Conservation (phyloP, 1,140 invertebrate genomes). For the Drosophila ficusphila region DNA sequence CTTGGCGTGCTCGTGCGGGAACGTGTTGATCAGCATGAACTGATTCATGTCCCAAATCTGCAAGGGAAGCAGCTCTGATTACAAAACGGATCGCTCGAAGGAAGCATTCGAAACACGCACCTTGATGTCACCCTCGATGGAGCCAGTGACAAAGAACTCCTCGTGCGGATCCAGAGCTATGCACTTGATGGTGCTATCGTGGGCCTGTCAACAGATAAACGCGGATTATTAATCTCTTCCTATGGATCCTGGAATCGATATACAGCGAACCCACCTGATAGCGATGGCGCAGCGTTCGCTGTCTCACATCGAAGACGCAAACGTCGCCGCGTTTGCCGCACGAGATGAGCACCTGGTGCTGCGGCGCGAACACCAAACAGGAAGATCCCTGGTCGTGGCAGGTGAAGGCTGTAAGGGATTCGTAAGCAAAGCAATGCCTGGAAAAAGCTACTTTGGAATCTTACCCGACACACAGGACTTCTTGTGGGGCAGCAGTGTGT, state of each 20-base stretch:
- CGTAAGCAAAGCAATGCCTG: no score
- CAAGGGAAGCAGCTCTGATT: slow-evolving; percentile 10
- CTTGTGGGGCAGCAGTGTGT: slow-evolving; percentile 97
- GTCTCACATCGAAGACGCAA: slow-evolving; percentile 96
- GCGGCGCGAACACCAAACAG: slow-evolving; percentile 95
- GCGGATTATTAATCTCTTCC: not conserved
- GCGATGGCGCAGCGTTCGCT: slow-evolving; percentile 93
- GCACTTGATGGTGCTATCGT: slow-evolving; percentile 97
- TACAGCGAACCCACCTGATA: slow-evolving; percentile 86
- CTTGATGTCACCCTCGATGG: slow-evolving; percentile 99
- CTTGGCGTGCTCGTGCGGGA: slow-evolving; percentile 96
- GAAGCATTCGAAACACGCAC: slow-evolving; percentile 85
- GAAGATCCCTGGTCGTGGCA: slow-evolving; percentile 97
- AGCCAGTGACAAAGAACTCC: slow-evolving; percentile 98
- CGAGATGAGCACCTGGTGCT: slow-evolving; percentile 95
- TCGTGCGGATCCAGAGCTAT: slow-evolving; percentile 96
- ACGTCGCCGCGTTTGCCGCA: slow-evolving; percentile 98
- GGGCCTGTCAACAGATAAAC: slow-evolving; percentile 86
- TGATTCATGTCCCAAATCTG: slow-evolving; percentile 96
- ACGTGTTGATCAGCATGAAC: slow-evolving; percentile 93
- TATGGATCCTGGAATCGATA: no score
- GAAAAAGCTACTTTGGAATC: no score
- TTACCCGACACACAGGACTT: slow-evolving; percentile 95
- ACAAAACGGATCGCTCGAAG: not conserved
- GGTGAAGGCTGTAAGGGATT: slow-evolving; percentile 88